Evolutionary conservation across 2,797 vertebrate species (phyloP), one percentile per base, ranked within the genome.

Genomic region (Fundulus diaphanus): DNA sequence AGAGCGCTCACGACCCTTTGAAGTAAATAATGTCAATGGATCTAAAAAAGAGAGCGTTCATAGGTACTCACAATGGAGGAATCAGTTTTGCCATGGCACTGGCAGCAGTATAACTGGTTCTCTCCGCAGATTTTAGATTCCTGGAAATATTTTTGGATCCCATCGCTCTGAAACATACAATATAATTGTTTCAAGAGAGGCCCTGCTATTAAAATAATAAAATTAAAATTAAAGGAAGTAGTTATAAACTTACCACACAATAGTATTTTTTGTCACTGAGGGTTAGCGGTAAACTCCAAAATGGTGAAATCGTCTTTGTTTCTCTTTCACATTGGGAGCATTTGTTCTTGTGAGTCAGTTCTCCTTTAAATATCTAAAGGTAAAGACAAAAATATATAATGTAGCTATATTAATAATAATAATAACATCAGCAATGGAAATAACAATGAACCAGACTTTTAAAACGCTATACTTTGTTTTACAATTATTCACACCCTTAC

Each of bases 281-380:
- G 18, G 66, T 16, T 13, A 75, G 52, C 27, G 73, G 73, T n/a
- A 75, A 35, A 75, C 65, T 75, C 73, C 73, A 75, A 35, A 75
- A 75, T 27, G 52, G 29, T 9, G n/a, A 31, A 33, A 11, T 18
- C 27, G 31, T 18, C 13, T 35, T 3, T 2, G 73, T 68, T 22
- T 20, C 0, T 18, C 0, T 57, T 7, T 13, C 9, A 46, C 73
- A 75, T n/a, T n/a, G 9, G 54, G 29, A 27, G 52, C 73, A 75
- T 16, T 22, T 68, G 40, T 22, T 75, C 8, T 33, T 57, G 40
- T 68, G 51, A 7, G 40, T 75, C 73, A 75, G 42, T 42, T 46
- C 52, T 75, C 73, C 73, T 68, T 75, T 27, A 57, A 75, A 75
- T 35, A 75, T 68, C 73, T 75, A 29, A 46, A 48, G 4, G 0